Percentiles rank a stretch among this genome's conserved stretches.
Evolutionary conservation across 2,113 vertebrate species (phyloP).

Genomic region (Cynoglossus semilaevis): DNA sequence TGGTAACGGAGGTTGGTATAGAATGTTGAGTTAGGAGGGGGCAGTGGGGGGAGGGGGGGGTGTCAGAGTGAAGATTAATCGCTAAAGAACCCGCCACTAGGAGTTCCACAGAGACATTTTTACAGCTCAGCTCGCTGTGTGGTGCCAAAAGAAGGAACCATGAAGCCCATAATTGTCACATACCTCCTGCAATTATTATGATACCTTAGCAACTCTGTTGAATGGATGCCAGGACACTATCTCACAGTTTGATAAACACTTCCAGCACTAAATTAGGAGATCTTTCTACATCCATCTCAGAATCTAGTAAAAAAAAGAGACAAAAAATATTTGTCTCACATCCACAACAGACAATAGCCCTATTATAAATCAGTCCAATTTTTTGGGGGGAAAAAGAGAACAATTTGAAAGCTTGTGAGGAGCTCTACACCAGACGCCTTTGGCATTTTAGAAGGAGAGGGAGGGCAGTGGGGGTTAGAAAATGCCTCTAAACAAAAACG

Average conservation of each 20-base stretch:
- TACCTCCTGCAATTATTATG: conserved; percentile 31
- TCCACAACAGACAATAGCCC: conserved; percentile 52
- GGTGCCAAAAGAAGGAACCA: conserved; percentile 27
- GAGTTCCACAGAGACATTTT: conserved; percentile 35
- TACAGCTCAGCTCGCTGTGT: conserved; percentile 28
- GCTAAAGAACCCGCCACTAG: conserved; percentile 12
- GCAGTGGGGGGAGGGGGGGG: background rate
- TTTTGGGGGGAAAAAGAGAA: conserved; percentile 46
- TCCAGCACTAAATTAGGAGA: conserved; percentile 37
- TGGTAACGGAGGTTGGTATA: background rate
- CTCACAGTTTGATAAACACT: conserved; percentile 64
- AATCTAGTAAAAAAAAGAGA: conserved; percentile 2
- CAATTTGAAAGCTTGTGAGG: conserved; percentile 68
- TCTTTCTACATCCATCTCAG: conserved; percentile 15
- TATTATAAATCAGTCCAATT: conserved; percentile 61
- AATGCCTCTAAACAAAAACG: conserved; percentile 66
- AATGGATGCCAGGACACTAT: conserved; percentile 67
- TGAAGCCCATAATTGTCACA: conserved; percentile 36
- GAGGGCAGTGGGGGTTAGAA: conserved; percentile 58
- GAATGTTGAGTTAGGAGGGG: background rate
- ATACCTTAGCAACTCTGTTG: conserved; percentile 29
- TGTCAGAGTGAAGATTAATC: conserved; percentile 10
- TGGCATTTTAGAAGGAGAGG: conserved; percentile 67
- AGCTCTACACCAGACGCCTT: conserved; percentile 51
- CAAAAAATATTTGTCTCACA: conserved; percentile 40